These are phyloP conservation scores for Ariolimax columbianus DNA, from an alignment of 2,888 invertebrate species.

Conservation along the genomic window DNA sequence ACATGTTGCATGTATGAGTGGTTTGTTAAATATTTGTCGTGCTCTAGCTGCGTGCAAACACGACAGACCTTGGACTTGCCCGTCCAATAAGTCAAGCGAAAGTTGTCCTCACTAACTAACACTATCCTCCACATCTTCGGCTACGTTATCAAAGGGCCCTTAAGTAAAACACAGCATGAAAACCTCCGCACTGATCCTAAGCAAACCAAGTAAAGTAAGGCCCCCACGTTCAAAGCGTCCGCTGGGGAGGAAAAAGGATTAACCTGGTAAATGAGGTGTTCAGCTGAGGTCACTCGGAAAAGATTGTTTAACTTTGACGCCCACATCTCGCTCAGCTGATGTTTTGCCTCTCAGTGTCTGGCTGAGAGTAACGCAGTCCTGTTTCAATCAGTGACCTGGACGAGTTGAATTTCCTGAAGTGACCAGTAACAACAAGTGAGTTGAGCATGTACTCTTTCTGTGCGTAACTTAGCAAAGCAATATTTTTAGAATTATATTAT, in stretches of 20 bases:
- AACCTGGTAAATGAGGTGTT: not conserved
- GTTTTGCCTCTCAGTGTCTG: not conserved
- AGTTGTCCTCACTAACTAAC: not conserved
- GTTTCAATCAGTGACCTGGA: not conserved
- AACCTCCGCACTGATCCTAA: not conserved
- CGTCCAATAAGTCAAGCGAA: not conserved
- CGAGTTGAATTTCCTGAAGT: not conserved
- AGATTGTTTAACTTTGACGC: not conserved
- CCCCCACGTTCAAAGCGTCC: not conserved
- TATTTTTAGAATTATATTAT: not conserved
- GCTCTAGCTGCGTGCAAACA: not conserved
- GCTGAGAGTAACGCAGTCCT: not conserved
- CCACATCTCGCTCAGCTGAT: not conserved
- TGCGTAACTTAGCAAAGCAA: not conserved
- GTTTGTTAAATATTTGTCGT: no score
- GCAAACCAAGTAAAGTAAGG: not conserved
- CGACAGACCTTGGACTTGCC: not conserved
- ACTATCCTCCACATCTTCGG: not conserved
- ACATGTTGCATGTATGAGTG: no score
- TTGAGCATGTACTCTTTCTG: not conserved
- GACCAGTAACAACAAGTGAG: not conserved
- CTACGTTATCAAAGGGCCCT: not conserved
- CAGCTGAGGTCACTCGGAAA: not conserved
- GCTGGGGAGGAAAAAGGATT: not conserved
- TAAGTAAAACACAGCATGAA: not conserved